A percentile compares a stretch with the other conserved stretches of the same genome.
These are phyloP conservation scores for Centroberyx gerrardi DNA, from an alignment of 2,797 vertebrate species.

Conservation along the genomic window DNA sequence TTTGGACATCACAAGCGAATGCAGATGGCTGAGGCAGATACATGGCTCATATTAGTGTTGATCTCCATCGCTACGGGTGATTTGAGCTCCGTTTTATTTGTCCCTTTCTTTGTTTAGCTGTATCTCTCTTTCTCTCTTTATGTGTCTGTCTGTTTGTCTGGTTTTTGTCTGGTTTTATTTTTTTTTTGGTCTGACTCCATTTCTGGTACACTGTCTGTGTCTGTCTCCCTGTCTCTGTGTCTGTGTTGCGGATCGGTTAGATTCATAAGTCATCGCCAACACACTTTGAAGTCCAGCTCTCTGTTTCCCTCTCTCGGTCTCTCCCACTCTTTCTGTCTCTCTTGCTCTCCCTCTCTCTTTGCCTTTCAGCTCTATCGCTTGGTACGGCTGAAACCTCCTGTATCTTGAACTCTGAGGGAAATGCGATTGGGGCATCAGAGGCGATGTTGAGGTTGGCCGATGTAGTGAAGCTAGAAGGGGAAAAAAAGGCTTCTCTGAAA, in stretches of 20 bases:
- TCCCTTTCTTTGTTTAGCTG: not conserved
- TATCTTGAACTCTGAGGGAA: slow-evolving; percentile 24
- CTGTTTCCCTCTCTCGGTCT: slow-evolving; percentile 1
- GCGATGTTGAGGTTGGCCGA: slow-evolving; percentile 17
- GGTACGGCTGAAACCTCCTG: slow-evolving; percentile 40
- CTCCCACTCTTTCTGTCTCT: slow-evolving; percentile 18
- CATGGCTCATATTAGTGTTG: slow-evolving; percentile 22
- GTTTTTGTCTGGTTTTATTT: slow-evolving; percentile 24
- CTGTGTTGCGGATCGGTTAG: slow-evolving; percentile 36
- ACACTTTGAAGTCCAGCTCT: slow-evolving; percentile 44
- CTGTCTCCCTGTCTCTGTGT: not conserved
- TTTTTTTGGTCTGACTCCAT: not conserved
- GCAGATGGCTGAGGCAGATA: slow-evolving; percentile 48
- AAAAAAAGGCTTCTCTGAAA: slow-evolving; percentile 37
- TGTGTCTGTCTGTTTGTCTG: slow-evolving; percentile 22
- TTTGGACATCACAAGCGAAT: slow-evolving; percentile 42
- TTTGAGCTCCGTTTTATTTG: slow-evolving; percentile 14
- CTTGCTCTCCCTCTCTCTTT: slow-evolving; percentile 26
- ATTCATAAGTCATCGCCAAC: slow-evolving; percentile 42
- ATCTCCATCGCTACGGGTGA: slow-evolving; percentile 14
- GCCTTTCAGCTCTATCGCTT: slow-evolving; percentile 9
- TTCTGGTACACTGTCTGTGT: slow-evolving; percentile 35
- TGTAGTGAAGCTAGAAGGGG: slow-evolving; percentile 17
- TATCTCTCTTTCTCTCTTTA: slow-evolving; percentile 31
- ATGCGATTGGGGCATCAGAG: slow-evolving; percentile 58